phyloP scores from a whole-genome alignment of 1,140 invertebrate species.

The Popillia japonica region DNA sequence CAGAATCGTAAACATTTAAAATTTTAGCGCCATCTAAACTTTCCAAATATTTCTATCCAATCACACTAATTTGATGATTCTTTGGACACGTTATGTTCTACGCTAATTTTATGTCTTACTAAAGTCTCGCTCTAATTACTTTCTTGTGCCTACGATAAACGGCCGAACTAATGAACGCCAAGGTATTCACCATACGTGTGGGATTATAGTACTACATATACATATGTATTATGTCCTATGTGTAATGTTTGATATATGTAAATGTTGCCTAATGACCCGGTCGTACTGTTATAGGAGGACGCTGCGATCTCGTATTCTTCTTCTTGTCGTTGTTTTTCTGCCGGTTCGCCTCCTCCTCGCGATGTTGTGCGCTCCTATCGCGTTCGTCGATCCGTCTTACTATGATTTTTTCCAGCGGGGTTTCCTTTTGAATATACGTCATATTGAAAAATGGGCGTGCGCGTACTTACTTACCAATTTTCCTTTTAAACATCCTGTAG shows the following conservation, averaged over 20 bases:
- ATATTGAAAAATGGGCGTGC: slow-evolving; percentile 27
- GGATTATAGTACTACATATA: background rate
- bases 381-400: slow-evolving; percentile 23
- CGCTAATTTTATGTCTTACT: too few relatives aligned
- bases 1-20: too few relatives aligned
- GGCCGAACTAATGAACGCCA: background rate
- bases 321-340: slow-evolving; percentile 26
- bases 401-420: background rate
- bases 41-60: too few relatives aligned
- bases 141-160: too few relatives aligned
- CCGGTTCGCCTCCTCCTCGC: background rate
- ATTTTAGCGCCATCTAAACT: too few relatives aligned
- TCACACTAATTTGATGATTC: too few relatives aligned
- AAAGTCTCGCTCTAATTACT: too few relatives aligned
- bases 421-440: slow-evolving; percentile 19
- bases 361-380: background rate
- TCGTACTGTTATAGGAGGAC: slow-evolving; percentile 13
- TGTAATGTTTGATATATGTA: slow-evolving; percentile 40
- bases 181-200: background rate
- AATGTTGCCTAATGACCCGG: slow-evolving; percentile 41
- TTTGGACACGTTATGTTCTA: too few relatives aligned
- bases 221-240: slow-evolving; percentile 16
- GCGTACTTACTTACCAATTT: background rate
- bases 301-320: slow-evolving; percentile 19
- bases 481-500: background rate